phyloP scores from a whole-genome alignment of 2,797 vertebrate genomes.

The Remorina albescens region DNA sequence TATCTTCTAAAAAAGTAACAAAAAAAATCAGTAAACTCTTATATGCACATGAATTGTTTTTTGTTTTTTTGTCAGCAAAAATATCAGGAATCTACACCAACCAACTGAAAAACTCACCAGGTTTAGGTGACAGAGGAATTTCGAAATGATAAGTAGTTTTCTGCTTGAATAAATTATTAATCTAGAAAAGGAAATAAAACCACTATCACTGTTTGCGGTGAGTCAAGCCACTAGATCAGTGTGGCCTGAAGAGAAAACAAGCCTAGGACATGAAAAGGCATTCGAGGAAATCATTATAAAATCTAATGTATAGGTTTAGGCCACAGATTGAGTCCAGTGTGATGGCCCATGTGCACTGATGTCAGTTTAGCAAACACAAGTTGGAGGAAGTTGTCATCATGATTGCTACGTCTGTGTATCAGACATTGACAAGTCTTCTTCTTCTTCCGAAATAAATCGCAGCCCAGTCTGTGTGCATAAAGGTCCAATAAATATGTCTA shows the following conservation, averaged over 20 bases:
- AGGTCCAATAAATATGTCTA: constrained; percentile 80
- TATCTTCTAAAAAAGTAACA: constrained; percentile 11
- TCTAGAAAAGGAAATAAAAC: constrained; percentile 81
- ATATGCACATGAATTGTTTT: constrained; percentile 50
- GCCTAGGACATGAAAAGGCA: constrained; percentile 33
- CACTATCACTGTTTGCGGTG: constrained; percentile 67
- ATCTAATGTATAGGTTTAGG: constrained; percentile 15
- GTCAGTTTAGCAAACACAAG: constrained; percentile 55
- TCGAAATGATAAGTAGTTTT: constrained; percentile 86
- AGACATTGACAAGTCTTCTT: constrained; percentile 18
- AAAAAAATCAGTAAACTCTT: constrained; percentile 17
- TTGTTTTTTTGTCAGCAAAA: constrained; percentile 43
- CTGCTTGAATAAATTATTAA: constrained; percentile 97
- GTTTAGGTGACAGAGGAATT: constrained; percentile 83
- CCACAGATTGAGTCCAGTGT: constrained; percentile 52
- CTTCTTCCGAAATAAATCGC: constrained; percentile 22
- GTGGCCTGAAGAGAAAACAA: constrained; percentile 19
- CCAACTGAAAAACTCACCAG: constrained; percentile 70
- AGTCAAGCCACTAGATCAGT: constrained; percentile 29
- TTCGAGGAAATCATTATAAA: constrained; percentile 36
- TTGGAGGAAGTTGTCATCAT: constrained; percentile 9
- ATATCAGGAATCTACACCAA: constrained; percentile 66
- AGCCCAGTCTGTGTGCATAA: constrained; percentile 45
- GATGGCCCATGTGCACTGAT: constrained; percentile 69
- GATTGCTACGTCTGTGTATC: constrained; percentile 13